Evolutionary conservation across 2,797 vertebrate species (phyloP).

Genomic region (Mallotus villosus): DNA sequence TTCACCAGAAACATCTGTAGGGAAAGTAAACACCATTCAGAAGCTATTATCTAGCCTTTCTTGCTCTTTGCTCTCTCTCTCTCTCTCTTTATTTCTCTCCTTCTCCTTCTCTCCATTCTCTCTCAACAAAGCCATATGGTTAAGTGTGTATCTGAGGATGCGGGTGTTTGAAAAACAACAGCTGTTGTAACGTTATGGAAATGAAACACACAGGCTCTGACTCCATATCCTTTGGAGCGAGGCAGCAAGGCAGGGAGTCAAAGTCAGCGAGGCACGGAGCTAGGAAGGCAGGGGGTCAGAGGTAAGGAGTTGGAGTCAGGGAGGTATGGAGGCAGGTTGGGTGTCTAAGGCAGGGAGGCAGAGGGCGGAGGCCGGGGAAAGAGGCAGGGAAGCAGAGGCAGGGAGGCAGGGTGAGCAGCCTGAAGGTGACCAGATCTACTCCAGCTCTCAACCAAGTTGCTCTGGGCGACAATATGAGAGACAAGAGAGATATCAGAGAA

Average conservation of each 20-base stretch:
- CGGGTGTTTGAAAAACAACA: constrained; percentile 18
- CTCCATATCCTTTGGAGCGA: no score
- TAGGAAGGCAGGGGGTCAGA: no score
- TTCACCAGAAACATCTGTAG: constrained; percentile 22
- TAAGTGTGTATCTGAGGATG: constrained; percentile 33
- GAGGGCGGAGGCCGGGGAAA: no score
- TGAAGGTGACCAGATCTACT: neutral
- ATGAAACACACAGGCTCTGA: constrained; percentile 19
- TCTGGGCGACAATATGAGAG: neutral
- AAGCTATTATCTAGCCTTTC: constrained; percentile 6
- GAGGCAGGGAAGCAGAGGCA: constrained; percentile 3
- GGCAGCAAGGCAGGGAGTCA: neutral
- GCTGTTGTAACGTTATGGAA: constrained; percentile 29
- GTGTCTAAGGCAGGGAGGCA: no score
- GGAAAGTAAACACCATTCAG: constrained; percentile 19
- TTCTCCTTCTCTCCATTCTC: neutral
- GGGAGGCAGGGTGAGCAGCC: neutral
- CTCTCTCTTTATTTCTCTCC: neutral
- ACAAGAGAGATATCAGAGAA: neutral
- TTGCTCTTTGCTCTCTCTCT: neutral
- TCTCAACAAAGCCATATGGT: constrained; percentile 33
- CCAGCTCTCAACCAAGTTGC: neutral
- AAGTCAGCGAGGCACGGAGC: neutral
- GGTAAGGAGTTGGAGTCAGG: no score
- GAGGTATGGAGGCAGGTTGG: no score